A percentile compares a stretch with the other conserved stretches of the same genome.
phyloP scores from a whole-genome alignment of 2,113 vertebrate species.

The Romanogobio albipinnatus region DNA sequence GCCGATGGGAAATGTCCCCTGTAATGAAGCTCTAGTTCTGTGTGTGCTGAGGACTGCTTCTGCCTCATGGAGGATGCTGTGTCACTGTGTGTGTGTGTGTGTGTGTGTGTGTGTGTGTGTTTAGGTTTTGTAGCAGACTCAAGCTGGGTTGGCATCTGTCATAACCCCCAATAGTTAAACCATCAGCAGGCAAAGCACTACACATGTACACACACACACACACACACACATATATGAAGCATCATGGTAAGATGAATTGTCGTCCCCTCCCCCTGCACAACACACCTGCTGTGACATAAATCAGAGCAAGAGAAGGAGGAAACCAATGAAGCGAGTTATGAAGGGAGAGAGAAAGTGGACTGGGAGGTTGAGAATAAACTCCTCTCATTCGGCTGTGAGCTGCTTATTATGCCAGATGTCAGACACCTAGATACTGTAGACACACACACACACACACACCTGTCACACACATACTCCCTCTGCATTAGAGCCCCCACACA shows the following conservation, averaged over 20 bases:
- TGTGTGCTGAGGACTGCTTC: neutral
- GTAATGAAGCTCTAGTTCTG: conserved; percentile 34
- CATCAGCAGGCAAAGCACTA: conserved; percentile 41
- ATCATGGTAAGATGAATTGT: conserved; percentile 38
- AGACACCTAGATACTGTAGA: conserved; percentile 56
- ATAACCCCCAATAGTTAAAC: conserved; percentile 9
- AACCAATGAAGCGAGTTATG: conserved; percentile 31
- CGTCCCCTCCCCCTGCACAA: conserved; percentile 36
- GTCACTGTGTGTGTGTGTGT: conserved; percentile 5
- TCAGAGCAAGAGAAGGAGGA: conserved; percentile 48
- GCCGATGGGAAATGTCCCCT: conserved; percentile 26
- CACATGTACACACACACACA: neutral
- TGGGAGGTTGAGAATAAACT: conserved; percentile 37
- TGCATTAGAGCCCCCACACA: conserved; percentile 13
- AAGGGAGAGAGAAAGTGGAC: conserved; percentile 31
- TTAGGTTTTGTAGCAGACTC: conserved; percentile 26
- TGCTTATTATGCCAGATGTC: conserved; percentile 62
- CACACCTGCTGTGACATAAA: conserved; percentile 62
- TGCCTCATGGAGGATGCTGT: conserved; percentile 30
- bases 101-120: conserved; percentile 3
- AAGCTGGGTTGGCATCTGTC: conserved; percentile 38
- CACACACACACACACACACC: conserved; percentile 42
- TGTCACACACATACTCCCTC: conserved; percentile 45
- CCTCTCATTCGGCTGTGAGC: conserved; percentile 49
- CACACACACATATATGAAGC: conserved; percentile 42